phyloP scores from a whole-genome alignment of 2,888 invertebrate species.

The Amitus sp. region DNA sequence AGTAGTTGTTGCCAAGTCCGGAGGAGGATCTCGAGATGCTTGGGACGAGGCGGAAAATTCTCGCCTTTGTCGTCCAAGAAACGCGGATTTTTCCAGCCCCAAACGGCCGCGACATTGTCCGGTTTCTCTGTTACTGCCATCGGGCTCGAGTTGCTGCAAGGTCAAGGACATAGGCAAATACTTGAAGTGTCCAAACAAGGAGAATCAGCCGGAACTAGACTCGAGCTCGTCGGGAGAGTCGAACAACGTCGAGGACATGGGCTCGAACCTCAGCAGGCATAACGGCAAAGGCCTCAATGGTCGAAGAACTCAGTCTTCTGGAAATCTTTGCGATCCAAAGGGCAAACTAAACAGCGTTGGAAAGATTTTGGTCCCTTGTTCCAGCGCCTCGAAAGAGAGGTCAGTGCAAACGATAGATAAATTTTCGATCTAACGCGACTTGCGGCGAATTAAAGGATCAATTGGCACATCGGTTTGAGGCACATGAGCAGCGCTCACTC shows the following conservation, averaged over 20 bases:
- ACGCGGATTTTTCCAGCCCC: slow-evolving; percentile 35
- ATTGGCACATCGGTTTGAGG: not conserved
- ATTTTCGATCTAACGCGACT: not conserved
- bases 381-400: slow-evolving; percentile 57
- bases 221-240: slow-evolving; percentile 16
- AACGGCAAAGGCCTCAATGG: slow-evolving; percentile 78
- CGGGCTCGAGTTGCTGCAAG: slow-evolving; percentile 47
- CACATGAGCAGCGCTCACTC: not conserved
- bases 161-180: slow-evolving; percentile 56
- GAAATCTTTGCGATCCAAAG: slow-evolving; percentile 76
- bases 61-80: slow-evolving; percentile 46
- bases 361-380: slow-evolving; percentile 61
- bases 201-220: slow-evolving; percentile 51
- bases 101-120: slow-evolving; percentile 38
- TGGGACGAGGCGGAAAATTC: slow-evolving; percentile 47
- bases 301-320: slow-evolving; percentile 78
- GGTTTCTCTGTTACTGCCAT: slow-evolving; percentile 45
- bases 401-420: slow-evolving; percentile 34
- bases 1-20: slow-evolving; percentile 43
- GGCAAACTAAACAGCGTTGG: slow-evolving; percentile 58
- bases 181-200: slow-evolving; percentile 56
- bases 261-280: slow-evolving; percentile 82
- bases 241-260: slow-evolving; percentile 69
- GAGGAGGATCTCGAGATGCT: slow-evolving; percentile 44
- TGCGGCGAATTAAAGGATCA: not conserved